Conservation (phyloP, 2,113 vertebrate genomes). For the Cryptomyrus ogoouensis region DNA sequence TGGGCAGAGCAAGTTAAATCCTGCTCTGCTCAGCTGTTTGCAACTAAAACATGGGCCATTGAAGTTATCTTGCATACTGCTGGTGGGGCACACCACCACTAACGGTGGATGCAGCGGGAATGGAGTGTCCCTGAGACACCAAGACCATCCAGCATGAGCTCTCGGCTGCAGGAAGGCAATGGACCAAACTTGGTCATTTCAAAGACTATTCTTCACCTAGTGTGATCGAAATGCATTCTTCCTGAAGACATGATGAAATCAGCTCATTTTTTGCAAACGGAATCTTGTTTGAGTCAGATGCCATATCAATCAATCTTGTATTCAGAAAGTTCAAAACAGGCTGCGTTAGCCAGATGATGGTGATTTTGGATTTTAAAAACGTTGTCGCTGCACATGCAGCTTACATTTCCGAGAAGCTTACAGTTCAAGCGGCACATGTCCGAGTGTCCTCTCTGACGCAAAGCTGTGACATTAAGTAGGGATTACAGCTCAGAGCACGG, state of each 20-base stretch:
- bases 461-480: not conserved
- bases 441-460: not conserved
- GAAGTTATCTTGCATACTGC: not conserved
- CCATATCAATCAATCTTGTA: not conserved
- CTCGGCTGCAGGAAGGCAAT: not conserved
- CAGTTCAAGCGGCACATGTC: not conserved
- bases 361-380: not conserved
- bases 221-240: not conserved
- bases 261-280: not conserved
- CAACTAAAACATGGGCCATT: not conserved
- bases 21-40: not conserved
- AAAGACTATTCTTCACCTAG: not conserved
- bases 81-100: not conserved
- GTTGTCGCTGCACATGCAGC: not conserved
- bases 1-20: not conserved
- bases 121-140: not conserved
- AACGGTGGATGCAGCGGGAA: not conserved
- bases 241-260: not conserved
- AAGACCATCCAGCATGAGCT: not conserved
- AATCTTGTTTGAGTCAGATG: not conserved
- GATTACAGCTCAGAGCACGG: not conserved
- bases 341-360: not conserved
- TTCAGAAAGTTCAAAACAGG: not conserved
- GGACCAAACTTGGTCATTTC: not conserved
- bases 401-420: constrained; percentile 5